Percentiles rank a stretch among this genome's conserved stretches.
Conservation (phyloP, 2,888 invertebrate species). For the Lydus trimaculatus region DNA sequence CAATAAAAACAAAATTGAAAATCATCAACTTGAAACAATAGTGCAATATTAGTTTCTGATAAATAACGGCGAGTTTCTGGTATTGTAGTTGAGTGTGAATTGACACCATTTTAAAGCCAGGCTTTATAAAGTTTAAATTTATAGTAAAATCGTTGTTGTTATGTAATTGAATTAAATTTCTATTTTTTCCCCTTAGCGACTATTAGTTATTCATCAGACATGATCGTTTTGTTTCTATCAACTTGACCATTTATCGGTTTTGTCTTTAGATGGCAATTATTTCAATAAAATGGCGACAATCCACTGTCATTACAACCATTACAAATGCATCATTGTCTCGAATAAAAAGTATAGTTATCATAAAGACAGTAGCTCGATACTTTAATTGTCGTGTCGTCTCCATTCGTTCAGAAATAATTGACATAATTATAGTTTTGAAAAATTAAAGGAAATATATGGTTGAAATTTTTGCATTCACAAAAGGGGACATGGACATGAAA, state of each 20-base stretch:
- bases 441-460: slow-evolving; percentile 16
- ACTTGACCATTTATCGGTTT: slow-evolving; percentile 1
- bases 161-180: not conserved
- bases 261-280: not conserved
- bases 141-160: too few species aligned
- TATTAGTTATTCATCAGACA: not conserved
- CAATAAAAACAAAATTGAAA: not conserved
- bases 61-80: too few species aligned
- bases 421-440: slow-evolving; percentile 14
- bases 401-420: not conserved
- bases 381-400: not conserved
- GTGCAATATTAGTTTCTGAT: too few species aligned
- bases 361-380: not conserved
- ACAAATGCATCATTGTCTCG: not conserved
- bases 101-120: too few species aligned
- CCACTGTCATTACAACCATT: slow-evolving; percentile 11
- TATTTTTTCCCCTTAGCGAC: not conserved
- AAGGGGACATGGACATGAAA: slow-evolving; percentile 34
- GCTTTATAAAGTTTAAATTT: too few species aligned
- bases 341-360: slow-evolving; percentile 7
- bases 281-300: slow-evolving; percentile 12
- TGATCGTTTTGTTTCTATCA: not conserved
- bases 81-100: too few species aligned
- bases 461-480: slow-evolving; percentile 18
- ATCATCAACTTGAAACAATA: too few species aligned